Evolutionary conservation across 2,113 vertebrate species (phyloP), one percentile per base, ranked within the genome.

Genomic region (Bos taurus): DNA sequence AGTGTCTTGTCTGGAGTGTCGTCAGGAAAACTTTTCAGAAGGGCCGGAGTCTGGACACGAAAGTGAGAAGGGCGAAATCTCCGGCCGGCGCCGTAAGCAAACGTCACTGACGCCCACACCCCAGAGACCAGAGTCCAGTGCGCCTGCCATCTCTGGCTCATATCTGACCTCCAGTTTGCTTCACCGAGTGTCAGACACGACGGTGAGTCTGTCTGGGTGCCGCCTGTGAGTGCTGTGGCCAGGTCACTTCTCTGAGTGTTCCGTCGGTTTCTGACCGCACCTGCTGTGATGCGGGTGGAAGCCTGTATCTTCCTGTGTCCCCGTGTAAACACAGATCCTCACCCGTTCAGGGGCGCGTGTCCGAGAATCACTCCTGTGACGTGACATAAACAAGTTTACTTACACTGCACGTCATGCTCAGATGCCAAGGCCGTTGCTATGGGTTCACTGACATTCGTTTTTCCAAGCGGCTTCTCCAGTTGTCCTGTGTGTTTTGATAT

Each of bases 331-430:
- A 46, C 1, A 0, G 78, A 3, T 19, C 10, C 80, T 82, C 48
- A 52, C 30, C 1, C 3, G 1, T 25, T 23, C 33, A 25, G 33
- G 3, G 30, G 80, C 6, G 1, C 11, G 2, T 25, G 50, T 13
- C 11, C 13, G 80, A 82, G 30, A 21, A 11, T 23, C 14, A 23
- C 5, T 60, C 46, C 1, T 8, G 43, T 0, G 25, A 25, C 4
- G 1, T 4, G 26, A 9, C 1, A 0, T 0, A 1, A 30, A 0
- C 33, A 2, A 46, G 43, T 23, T 43, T 6, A 28, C 19, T 23
- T 2, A 8, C 7, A 1, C 10, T 5, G 12, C 7, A 2, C 0
- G 19, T 7, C 26, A 0, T 1, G 10, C 10, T 33, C 1, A 4
- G 8, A 1, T 0, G n/a, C 48, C 40, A 0, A 30, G 4, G 4